phyloP scores from a whole-genome alignment of 2,888 invertebrate genomes.

The Folsomia candida region DNA sequence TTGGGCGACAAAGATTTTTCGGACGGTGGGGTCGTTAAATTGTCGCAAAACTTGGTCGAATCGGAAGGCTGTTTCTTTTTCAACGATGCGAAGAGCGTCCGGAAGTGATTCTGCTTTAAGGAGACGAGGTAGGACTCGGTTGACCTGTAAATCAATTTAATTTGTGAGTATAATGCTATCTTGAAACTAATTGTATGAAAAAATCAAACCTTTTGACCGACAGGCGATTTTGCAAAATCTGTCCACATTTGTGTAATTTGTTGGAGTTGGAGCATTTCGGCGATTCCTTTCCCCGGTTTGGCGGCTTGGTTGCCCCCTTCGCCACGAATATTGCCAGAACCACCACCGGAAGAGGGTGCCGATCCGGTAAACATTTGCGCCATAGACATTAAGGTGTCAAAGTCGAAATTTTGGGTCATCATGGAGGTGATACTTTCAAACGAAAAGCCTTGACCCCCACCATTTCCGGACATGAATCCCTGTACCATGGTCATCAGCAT shows the following conservation, averaged over 20 bases:
- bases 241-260: constrained; percentile 42
- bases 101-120: constrained; percentile 45
- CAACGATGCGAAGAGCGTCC: constrained; percentile 45
- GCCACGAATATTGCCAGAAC: constrained; percentile 23
- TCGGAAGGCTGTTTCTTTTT: constrained; percentile 47
- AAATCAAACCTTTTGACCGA: constrained; percentile 46
- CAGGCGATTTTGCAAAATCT: constrained; percentile 42
- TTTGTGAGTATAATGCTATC: too few species aligned
- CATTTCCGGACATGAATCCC: constrained; percentile 13
- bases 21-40: constrained; percentile 39
- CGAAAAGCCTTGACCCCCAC: constrained; percentile 34
- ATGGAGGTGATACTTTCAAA: constrained; percentile 40
- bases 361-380: constrained; percentile 41
- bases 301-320: constrained; percentile 17
- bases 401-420: constrained; percentile 42
- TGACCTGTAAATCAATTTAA: too few species aligned
- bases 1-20: constrained; percentile 43
- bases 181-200: too few species aligned
- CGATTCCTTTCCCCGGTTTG: constrained; percentile 28
- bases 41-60: constrained; percentile 45
- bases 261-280: constrained; percentile 41
- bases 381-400: constrained; percentile 45
- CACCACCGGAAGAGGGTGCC: not conserved
- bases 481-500: constrained; percentile 46
- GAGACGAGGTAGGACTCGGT: constrained; percentile 45